These are phyloP conservation scores for Pinctada fucata DNA, from an alignment of 2,888 invertebrate genomes.

Conservation along the genomic window DNA sequence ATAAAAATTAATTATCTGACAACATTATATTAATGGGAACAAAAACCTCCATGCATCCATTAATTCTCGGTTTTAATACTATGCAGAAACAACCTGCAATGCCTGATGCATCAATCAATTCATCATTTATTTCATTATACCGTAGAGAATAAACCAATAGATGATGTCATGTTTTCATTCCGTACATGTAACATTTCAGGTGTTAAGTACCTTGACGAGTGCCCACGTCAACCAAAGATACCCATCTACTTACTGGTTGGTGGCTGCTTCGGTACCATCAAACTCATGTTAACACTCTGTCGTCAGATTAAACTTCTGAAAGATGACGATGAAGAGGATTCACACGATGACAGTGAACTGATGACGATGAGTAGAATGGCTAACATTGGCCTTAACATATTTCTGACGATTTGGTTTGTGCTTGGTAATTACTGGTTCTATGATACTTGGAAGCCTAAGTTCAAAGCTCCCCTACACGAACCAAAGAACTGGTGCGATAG, in stretches of 20 bases:
- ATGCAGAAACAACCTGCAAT: too few relatives aligned
- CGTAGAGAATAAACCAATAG: too few relatives aligned
- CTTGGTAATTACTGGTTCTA: constrained; percentile 89
- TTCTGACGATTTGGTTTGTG: constrained; percentile 86
- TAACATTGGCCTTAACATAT: constrained; percentile 83
- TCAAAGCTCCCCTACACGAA: constrained; percentile 84
- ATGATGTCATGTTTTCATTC: too few relatives aligned
- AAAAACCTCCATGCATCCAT: too few relatives aligned
- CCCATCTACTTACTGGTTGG: constrained; percentile 91
- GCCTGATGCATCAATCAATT: too few relatives aligned
- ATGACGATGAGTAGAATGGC: constrained; percentile 80
- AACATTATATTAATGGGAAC: too few relatives aligned
- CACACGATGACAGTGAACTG: constrained; percentile 37
- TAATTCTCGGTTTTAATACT: too few relatives aligned
- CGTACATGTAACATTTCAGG: constrained; percentile 79
- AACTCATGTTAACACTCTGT: constrained; percentile 81
- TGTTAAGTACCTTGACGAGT: constrained; percentile 87
- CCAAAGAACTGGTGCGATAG: constrained; percentile 89
- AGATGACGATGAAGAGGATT: constrained; percentile 63
- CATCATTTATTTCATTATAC: too few relatives aligned
- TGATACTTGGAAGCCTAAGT: constrained; percentile 87
- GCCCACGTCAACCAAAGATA: constrained; percentile 86
- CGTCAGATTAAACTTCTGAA: constrained; percentile 81
- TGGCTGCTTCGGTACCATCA: constrained; percentile 85
- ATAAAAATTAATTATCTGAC: neutral